Conservation (phyloP, 2,888 invertebrate genomes). For the Stratiomys singularior region DNA sequence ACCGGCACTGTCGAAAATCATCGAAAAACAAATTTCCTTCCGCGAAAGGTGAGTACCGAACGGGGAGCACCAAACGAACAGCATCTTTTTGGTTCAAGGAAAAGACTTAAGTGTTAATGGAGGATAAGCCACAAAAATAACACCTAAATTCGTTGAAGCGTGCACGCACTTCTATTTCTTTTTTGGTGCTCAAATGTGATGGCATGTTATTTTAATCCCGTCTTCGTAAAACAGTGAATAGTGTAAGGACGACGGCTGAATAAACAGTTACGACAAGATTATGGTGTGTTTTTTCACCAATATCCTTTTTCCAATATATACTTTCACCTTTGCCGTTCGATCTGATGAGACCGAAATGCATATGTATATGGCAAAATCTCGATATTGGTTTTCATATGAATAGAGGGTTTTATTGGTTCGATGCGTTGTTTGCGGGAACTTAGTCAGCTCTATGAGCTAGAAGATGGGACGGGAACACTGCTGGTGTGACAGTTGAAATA, state of each 20-base stretch:
- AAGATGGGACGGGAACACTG: too few relatives aligned
- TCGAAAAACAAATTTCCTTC: conserved; percentile 28
- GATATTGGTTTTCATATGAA: too few relatives aligned
- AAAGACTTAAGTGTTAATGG: conserved; percentile 45
- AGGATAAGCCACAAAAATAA: conserved; percentile 46
- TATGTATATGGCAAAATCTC: too few relatives aligned
- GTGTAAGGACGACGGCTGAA: conserved; percentile 29
- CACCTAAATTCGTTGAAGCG: conserved; percentile 40
- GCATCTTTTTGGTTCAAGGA: conserved; percentile 22
- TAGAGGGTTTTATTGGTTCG: too few relatives aligned
- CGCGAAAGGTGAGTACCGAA: neutral
- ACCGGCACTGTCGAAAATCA: neutral
- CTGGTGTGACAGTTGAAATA: too few relatives aligned
- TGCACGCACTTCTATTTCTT: conserved; percentile 17
- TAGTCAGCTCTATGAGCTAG: too few relatives aligned
- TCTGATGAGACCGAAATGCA: too few relatives aligned
- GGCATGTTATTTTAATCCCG: conserved; percentile 40
- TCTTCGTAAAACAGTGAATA: neutral
- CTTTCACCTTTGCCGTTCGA: neutral
- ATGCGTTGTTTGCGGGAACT: too few relatives aligned
- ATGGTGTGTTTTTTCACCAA: neutral
- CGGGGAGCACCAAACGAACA: conserved; percentile 30
- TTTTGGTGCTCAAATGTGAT: conserved; percentile 12
- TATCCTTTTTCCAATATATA: neutral
- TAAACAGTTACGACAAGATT: conserved; percentile 23